A percentile compares a stretch with the other conserved stretches of the same genome.
Conservation (phyloP, 1,140 invertebrate species). For the Maniola jurtina region DNA sequence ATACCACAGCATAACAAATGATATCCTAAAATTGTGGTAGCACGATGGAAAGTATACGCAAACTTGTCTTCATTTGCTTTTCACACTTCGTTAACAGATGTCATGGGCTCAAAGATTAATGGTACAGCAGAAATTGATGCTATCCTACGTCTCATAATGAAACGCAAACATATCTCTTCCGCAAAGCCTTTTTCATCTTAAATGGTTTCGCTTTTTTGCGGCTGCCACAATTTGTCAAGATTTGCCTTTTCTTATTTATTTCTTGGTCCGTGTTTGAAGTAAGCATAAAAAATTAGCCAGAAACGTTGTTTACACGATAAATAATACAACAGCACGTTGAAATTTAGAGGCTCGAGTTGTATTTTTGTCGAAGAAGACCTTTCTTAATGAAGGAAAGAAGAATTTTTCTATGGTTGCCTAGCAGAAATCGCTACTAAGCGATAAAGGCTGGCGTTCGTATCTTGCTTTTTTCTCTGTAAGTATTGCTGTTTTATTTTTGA, state of each 20-base stretch:
- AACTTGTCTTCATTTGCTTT: conserved; percentile 1
- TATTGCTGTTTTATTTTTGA: too few relatives aligned
- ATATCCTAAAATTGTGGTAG: neutral
- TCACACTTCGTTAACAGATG: conserved; percentile 9
- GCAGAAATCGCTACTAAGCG: too few relatives aligned
- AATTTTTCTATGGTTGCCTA: too few relatives aligned
- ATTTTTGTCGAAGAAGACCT: neutral
- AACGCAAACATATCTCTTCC: conserved; percentile 56
- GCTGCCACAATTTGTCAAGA: conserved; percentile 59
- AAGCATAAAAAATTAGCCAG: conserved; percentile 9
- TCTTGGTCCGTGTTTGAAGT: conserved; percentile 7
- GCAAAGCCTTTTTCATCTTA: conserved; percentile 56
- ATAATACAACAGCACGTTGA: neutral
- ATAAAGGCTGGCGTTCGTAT: too few relatives aligned
- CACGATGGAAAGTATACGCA: neutral
- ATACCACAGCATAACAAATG: too few relatives aligned
- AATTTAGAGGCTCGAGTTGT: neutral
- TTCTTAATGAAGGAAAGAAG: too few relatives aligned
- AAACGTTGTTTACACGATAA: neutral
- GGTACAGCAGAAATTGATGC: conserved; percentile 27
- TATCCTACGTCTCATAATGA: conserved; percentile 52
- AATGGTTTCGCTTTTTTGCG: conserved; percentile 57
- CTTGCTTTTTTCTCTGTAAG: too few relatives aligned
- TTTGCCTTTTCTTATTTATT: conserved; percentile 34
- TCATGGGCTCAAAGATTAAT: conserved; percentile 25